These are phyloP conservation scores for Himantopus leucocephalus DNA, from an alignment of 2,113 vertebrate species.

Conservation along the genomic window DNA sequence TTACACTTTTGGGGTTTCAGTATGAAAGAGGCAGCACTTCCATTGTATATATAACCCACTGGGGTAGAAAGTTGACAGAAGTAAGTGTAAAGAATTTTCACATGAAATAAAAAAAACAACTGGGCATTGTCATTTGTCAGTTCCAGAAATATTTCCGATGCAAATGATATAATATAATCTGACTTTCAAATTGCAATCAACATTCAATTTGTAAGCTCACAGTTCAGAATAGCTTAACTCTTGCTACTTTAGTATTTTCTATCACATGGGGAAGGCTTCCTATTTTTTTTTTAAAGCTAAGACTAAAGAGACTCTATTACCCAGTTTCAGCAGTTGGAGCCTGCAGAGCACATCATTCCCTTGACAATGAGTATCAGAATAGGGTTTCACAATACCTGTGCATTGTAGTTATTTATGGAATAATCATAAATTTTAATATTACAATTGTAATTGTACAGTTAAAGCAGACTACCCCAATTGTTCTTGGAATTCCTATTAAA, in stretches of 20 bases:
- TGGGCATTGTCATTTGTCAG: not conserved
- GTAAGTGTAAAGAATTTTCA: not conserved
- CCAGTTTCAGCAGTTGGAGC: not conserved
- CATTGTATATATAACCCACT: not conserved
- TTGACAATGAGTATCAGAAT: not conserved
- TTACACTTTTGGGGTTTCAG: not conserved
- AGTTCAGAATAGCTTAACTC: not conserved
- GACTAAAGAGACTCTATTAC: not conserved
- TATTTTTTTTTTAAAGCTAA: not conserved
- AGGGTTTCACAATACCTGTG: not conserved
- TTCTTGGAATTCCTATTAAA: not conserved
- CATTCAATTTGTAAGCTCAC: not conserved
- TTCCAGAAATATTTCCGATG: not conserved
- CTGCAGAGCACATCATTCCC: not conserved
- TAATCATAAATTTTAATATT: not conserved
- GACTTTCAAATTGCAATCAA: slow-evolving; percentile 11
- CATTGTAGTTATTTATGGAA: not conserved
- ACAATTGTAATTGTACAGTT: not conserved
- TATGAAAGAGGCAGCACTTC: not conserved
- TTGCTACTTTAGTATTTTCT: not conserved
- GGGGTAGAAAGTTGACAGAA: not conserved
- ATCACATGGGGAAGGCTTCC: not conserved
- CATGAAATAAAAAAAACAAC: not conserved
- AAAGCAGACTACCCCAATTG: not conserved
- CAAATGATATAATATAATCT: not conserved